Evolutionary conservation across 2,888 invertebrate species (phyloP).

Genomic region (Tenthredo distinguenda): DNA sequence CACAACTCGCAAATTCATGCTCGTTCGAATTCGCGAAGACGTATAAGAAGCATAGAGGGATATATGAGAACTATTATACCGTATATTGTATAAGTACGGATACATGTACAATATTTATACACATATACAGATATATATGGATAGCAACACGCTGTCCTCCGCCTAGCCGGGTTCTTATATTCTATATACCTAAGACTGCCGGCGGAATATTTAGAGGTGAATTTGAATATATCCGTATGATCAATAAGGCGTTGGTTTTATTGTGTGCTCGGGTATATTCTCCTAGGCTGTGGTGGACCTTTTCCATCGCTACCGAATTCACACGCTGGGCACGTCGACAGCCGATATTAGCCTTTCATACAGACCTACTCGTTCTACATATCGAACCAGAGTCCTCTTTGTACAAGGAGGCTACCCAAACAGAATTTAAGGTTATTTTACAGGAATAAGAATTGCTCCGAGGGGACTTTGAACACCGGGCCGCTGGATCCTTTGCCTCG

Average conservation of each 20-base stretch:
- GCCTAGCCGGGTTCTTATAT: not conserved
- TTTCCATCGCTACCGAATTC: conserved; percentile 15
- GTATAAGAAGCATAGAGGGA: not conserved
- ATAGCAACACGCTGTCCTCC: not conserved
- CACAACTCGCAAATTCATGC: conserved; percentile 20
- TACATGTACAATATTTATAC: not conserved
- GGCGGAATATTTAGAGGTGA: conserved; percentile 50
- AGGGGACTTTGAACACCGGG: conserved; percentile 30
- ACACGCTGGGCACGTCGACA: conserved; percentile 73
- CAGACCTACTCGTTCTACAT: conserved; percentile 73
- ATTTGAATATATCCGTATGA: conserved; percentile 55
- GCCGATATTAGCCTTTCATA: conserved; percentile 77
- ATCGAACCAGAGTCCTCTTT: conserved; percentile 71
- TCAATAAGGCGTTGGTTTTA: conserved; percentile 67
- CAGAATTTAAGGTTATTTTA: conserved; percentile 77
- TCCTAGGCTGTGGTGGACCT: conserved; percentile 21
- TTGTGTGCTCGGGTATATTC: conserved; percentile 54
- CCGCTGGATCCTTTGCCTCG: conserved; percentile 38
- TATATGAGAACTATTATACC: not conserved
- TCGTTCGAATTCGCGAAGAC: conserved; percentile 3
- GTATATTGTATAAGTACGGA: not conserved
- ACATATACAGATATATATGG: not conserved
- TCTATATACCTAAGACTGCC: conserved; percentile 23
- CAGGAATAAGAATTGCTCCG: conserved; percentile 74
- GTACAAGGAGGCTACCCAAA: conserved; percentile 77